A percentile compares a stretch with the other conserved stretches of the same genome.
Evolutionary conservation across 2,113 vertebrate genomes (phyloP).

Genomic region (Forbesichthys agassizii): DNA sequence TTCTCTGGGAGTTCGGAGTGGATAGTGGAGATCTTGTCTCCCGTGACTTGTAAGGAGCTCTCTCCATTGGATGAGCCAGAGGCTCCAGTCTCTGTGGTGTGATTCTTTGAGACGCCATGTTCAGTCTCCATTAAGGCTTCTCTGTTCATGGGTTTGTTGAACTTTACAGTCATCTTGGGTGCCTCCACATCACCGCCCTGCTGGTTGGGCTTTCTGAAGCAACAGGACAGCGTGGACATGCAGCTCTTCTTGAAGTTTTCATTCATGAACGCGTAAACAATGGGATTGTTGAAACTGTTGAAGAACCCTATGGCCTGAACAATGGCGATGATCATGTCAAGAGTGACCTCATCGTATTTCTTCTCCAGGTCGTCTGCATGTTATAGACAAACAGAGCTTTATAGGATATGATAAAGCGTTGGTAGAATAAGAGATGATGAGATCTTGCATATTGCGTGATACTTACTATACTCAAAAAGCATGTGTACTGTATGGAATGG

Average conservation of each 20-base stretch:
- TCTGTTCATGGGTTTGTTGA: constrained; percentile 66
- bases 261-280: constrained; percentile 84
- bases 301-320: constrained; percentile 84
- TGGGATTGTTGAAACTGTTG: constrained; percentile 85
- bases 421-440: no score
- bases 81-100: constrained; percentile 16
- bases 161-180: constrained; percentile 62
- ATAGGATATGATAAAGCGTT: not conserved
- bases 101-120: not conserved
- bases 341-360: constrained; percentile 76
- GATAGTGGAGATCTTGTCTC: constrained; percentile 62
- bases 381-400: not conserved
- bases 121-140: constrained; percentile 51
- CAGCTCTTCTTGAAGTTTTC: constrained; percentile 85
- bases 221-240: constrained; percentile 72
- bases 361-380: constrained; percentile 77
- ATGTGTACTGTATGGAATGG: constrained; percentile 84
- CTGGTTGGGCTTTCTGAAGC: constrained; percentile 51
- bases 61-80: constrained; percentile 16
- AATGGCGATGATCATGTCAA: constrained; percentile 78
- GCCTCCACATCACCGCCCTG: constrained; percentile 17
- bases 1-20: constrained; percentile 59
- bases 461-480: constrained; percentile 84
- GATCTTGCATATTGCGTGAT: not conserved
- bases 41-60: constrained; percentile 41